Evolutionary conservation across 2,888 invertebrate species (phyloP), one percentile per base, ranked within the genome.

Genomic region (Furcula furcula): DNA sequence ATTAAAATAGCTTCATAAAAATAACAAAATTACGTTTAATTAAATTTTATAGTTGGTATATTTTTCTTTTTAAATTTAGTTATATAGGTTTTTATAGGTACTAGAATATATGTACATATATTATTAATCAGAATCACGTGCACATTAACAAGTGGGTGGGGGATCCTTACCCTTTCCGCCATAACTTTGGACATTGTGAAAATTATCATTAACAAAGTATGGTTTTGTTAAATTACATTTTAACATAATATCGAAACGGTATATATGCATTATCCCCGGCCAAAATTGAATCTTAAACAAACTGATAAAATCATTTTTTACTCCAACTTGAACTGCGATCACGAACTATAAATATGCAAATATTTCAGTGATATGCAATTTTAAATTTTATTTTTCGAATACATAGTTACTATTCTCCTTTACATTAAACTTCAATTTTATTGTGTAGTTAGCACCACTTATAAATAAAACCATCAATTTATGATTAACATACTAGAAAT

Each of bases 181-280:
- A 80, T 80, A 65, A 32, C 50, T 65, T 83, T 85, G 86, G 86
- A 85, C 86, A 86, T 82, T 58, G 86, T 85, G 87, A 87, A 86
- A 87, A 88, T 87, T 87, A 87, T 81, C 87, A 83, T 73, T 63
- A 50, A 15, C 7, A 12, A 28, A n/a, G n/a, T 12, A 10, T 31
- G 14, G 7, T 13, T 25, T 10, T 6, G 14, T 16, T 1, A 21
- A 31, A 15, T 9, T 12, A 14, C 22, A 16, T 28, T 12, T 11
- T n/a, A n/a, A n/a, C 7, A 23, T 13, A 7, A n/a, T 2, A 11
- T 16, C 5, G 4, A 25, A 20, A 13, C 21, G 29, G 34, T 34
- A 41, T 37, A 44, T 42, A 49, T 66, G 72, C 75, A 68, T 68
- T 41, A 45, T 40, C 39, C 64, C 74, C 69, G 50, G 59, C 73